Evolutionary conservation across 2,113 vertebrate genomes (phyloP).

Genomic region (Coptodon rendalli): DNA sequence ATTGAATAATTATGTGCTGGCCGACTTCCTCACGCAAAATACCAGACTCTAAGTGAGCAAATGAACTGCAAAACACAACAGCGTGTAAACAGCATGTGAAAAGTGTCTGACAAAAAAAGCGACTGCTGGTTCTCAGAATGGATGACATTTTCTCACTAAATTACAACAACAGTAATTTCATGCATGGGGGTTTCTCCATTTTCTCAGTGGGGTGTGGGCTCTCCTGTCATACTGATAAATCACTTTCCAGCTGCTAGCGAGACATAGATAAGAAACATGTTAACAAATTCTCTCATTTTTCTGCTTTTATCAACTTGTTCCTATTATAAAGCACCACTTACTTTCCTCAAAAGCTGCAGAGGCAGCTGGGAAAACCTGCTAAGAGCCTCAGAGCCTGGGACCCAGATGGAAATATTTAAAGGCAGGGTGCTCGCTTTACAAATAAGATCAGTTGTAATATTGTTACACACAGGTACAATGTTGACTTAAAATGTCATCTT

Average conservation of each 20-base stretch:
- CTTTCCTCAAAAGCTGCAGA: background rate
- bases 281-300: background rate
- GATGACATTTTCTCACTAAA: slow-evolving; percentile 30
- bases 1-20: slow-evolving; percentile 12
- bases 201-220: slow-evolving; percentile 6
- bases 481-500: background rate
- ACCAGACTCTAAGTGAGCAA: background rate
- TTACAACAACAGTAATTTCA: slow-evolving; percentile 46
- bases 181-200: slow-evolving; percentile 31
- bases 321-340: background rate
- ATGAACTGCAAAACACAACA: background rate
- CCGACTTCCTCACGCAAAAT: background rate
- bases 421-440: background rate
- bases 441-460: background rate
- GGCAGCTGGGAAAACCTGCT: background rate
- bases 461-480: background rate
- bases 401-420: background rate
- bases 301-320: background rate
- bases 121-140: background rate
- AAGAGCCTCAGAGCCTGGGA: background rate
- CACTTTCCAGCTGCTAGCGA: slow-evolving; percentile 22
- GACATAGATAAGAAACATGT: slow-evolving; percentile 37
- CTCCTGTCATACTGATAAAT: slow-evolving; percentile 31
- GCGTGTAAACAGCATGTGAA: slow-evolving; percentile 7
- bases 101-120: background rate